Percentiles rank a stretch among this genome's conserved stretches.
Evolutionary conservation across 2,888 invertebrate genomes (phyloP).

Genomic region (Horisme vitalbata): DNA sequence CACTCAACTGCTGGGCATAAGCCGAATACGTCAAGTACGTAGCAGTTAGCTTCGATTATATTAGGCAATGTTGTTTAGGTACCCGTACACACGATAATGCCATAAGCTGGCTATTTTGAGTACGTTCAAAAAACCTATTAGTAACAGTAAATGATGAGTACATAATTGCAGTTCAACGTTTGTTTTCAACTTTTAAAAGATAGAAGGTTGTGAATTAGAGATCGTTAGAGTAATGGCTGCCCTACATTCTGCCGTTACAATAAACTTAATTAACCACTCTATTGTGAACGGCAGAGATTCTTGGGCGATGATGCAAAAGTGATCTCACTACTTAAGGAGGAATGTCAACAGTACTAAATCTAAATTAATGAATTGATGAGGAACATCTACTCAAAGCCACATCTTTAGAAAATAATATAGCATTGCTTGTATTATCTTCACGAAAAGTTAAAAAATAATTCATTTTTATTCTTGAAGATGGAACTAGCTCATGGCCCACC

Average conservation of each 20-base stretch:
- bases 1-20: no score
- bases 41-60: no score
- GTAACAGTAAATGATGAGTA: constrained; percentile 5
- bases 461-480: no score
- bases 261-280: constrained; percentile 72
- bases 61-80: no score
- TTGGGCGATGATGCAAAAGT: constrained; percentile 71
- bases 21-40: no score
- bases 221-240: constrained; percentile 71
- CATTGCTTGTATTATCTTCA: no score
- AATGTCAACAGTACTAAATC: constrained; percentile 49
- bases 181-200: constrained; percentile 22
- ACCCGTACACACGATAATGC: no score
- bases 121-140: constrained; percentile 4
- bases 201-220: constrained; percentile 59
- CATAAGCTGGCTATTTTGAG: no score
- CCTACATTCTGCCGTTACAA: constrained; percentile 70
- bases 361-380: constrained; percentile 7
- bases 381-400: not conserved
- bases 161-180: constrained; percentile 19
- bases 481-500: no score
- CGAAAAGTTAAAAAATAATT: no score
- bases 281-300: constrained; percentile 65
- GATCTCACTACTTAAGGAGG: constrained; percentile 59
- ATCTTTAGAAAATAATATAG: no score